Conservation (phyloP, 1,140 invertebrate species). For the Papilio helenus region DNA sequence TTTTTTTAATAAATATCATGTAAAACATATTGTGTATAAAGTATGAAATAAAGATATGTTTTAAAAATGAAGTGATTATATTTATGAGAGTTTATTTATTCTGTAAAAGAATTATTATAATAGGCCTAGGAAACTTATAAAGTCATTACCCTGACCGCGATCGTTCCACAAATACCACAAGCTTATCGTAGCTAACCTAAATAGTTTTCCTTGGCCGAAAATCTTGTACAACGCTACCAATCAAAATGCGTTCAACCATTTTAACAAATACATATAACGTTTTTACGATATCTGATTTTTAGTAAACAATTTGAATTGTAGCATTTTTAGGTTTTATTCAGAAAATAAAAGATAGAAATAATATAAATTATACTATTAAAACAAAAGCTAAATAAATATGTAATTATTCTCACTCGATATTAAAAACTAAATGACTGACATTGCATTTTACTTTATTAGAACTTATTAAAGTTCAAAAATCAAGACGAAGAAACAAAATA, state of each 20-base stretch:
- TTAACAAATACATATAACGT: slow-evolving; percentile 3
- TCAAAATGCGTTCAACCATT: slow-evolving; percentile 30
- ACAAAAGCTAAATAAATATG: too few relatives aligned
- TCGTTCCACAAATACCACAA: slow-evolving; percentile 33
- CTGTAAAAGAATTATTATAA: slow-evolving; percentile 1
- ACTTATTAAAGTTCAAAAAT: too few relatives aligned
- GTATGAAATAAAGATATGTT: too few relatives aligned
- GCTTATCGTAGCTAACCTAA: slow-evolving; percentile 37
- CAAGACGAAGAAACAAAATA: too few relatives aligned
- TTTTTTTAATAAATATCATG: too few relatives aligned
- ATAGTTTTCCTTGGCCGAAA: slow-evolving; percentile 41
- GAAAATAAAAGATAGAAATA: background rate
- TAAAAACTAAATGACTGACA: too few relatives aligned
- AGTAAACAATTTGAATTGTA: background rate
- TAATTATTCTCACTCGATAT: too few relatives aligned
- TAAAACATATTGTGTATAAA: too few relatives aligned
- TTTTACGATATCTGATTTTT: background rate
- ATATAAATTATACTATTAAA: too few relatives aligned
- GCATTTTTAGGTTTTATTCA: background rate
- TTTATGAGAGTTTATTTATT: background rate
- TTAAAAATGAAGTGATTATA: too few relatives aligned
- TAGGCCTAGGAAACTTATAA: slow-evolving; percentile 11
- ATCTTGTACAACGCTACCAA: slow-evolving; percentile 27
- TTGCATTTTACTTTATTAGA: too few relatives aligned
- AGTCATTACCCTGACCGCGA: slow-evolving; percentile 28